Evolutionary conservation across 2,888 invertebrate genomes (phyloP).

Genomic region (Drosophila mercatorum): DNA sequence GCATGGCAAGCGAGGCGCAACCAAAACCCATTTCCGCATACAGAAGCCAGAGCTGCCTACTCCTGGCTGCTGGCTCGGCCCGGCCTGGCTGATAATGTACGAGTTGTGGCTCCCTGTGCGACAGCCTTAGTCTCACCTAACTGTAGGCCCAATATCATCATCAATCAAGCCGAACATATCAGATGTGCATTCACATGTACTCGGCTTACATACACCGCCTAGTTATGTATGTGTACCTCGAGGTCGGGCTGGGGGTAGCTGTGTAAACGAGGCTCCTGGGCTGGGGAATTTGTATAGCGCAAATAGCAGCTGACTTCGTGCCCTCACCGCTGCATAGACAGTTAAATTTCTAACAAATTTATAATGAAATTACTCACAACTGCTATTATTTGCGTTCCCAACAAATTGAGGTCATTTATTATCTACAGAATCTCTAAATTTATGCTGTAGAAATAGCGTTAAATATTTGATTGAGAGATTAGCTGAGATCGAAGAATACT

Average conservation of each 20-base stretch:
- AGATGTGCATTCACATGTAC: constrained; percentile 67
- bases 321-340: constrained; percentile 10
- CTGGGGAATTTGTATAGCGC: constrained; percentile 41
- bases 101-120: constrained; percentile 27
- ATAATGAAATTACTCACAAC: constrained; percentile 1
- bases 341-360: not conserved
- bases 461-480: not conserved
- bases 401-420: not conserved
- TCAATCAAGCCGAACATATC: constrained; percentile 73
- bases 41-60: constrained; percentile 5
- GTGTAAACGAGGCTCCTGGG: constrained; percentile 53
- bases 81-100: constrained; percentile 27
- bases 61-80: not conserved
- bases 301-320: constrained; percentile 23
- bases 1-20: constrained; percentile 55
- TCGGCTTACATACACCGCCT: constrained; percentile 12
- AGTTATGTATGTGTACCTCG: constrained; percentile 13
- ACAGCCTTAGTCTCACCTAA: constrained; percentile 26
- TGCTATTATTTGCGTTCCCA: not conserved
- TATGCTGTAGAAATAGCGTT: not conserved
- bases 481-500: too few species aligned
- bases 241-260: constrained; percentile 21
- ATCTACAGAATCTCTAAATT: not conserved
- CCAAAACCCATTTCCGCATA: constrained; percentile 44
- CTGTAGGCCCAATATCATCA: constrained; percentile 64